Percentiles rank a stretch among this genome's conserved stretches.
Conservation (phyloP, 2,888 invertebrate species). For the Agriopis aurantiaria region DNA sequence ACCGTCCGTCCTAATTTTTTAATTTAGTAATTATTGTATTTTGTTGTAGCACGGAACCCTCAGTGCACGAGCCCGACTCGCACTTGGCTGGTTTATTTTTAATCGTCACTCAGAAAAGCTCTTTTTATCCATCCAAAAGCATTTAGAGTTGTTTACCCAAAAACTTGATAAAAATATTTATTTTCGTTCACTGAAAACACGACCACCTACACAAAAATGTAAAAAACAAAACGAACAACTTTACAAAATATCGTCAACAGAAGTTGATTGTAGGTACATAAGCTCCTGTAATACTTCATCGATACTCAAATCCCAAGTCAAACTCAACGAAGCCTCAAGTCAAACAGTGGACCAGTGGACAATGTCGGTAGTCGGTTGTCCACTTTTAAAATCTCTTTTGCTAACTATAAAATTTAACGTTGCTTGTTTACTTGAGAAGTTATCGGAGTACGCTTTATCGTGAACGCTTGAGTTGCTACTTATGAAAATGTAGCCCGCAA, state of each 20-base stretch:
- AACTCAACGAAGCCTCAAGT: conserved; percentile 58
- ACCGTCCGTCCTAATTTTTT: too few relatives aligned
- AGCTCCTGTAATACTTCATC: conserved; percentile 19
- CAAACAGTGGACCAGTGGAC: conserved; percentile 55
- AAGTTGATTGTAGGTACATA: conserved; percentile 1
- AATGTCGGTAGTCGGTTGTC: conserved; percentile 26
- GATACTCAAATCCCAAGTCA: conserved; percentile 54
- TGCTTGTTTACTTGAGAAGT: conserved; percentile 37
- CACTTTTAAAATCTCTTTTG: conserved; percentile 48
- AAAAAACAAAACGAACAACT: background rate
- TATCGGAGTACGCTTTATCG: conserved; percentile 37
- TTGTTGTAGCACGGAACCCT: too few relatives aligned
- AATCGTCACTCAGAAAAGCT: too few relatives aligned
- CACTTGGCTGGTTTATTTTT: too few relatives aligned
- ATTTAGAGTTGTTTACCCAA: too few relatives aligned
- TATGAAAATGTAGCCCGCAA: conserved; percentile 16
- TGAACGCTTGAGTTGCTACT: conserved; percentile 22
- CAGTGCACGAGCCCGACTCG: too few relatives aligned
- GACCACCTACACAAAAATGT: background rate
- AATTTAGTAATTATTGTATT: too few relatives aligned
- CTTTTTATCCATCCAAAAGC: too few relatives aligned
- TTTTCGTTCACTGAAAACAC: background rate
- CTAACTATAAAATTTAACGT: conserved; percentile 41
- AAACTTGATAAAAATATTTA: background rate
- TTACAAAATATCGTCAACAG: conserved; percentile 6